Evolutionary conservation across 1,140 invertebrate genomes (phyloP).

Genomic region (Harpegnathos saltator): DNA sequence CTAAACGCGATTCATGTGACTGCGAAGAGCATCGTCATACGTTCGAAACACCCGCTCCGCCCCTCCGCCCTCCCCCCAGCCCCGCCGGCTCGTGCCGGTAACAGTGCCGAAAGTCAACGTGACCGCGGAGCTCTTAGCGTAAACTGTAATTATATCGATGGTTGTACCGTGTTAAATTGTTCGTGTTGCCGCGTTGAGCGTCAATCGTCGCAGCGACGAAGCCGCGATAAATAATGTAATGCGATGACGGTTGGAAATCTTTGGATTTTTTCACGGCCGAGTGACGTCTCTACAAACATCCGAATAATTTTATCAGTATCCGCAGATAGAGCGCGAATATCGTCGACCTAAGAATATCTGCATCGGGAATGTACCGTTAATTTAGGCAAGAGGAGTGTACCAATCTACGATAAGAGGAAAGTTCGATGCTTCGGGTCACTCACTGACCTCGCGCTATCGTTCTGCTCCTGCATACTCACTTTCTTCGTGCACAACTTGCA

Average conservation of each 20-base stretch:
- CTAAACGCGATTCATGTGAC: constrained; percentile 24
- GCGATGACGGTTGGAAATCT: constrained; percentile 10
- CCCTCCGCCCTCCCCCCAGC: too few species aligned
- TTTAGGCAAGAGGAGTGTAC: too few species aligned
- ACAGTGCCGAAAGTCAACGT: constrained; percentile 19
- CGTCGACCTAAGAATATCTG: too few species aligned
- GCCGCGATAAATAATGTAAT: constrained; percentile 39
- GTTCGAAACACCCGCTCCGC: neutral
- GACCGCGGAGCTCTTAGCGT: neutral
- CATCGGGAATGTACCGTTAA: too few species aligned
- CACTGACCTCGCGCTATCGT: too few species aligned
- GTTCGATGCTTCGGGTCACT: too few species aligned
- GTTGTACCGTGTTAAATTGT: constrained; percentile 52
- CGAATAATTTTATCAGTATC: too few species aligned
- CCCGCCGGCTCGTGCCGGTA: neutral
- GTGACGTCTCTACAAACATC: neutral
- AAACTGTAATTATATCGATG: constrained; percentile 31
- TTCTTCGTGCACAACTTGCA: too few species aligned
- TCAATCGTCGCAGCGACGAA: constrained; percentile 24
- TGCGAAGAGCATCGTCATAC: neutral
- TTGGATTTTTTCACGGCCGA: constrained; percentile 6
- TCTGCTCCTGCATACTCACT: too few species aligned
- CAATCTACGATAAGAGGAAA: too few species aligned
- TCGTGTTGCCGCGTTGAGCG: neutral
- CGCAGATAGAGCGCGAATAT: too few species aligned